Evolutionary conservation across 2,113 vertebrate genomes (phyloP).

Genomic region (Euleptes europaea): DNA sequence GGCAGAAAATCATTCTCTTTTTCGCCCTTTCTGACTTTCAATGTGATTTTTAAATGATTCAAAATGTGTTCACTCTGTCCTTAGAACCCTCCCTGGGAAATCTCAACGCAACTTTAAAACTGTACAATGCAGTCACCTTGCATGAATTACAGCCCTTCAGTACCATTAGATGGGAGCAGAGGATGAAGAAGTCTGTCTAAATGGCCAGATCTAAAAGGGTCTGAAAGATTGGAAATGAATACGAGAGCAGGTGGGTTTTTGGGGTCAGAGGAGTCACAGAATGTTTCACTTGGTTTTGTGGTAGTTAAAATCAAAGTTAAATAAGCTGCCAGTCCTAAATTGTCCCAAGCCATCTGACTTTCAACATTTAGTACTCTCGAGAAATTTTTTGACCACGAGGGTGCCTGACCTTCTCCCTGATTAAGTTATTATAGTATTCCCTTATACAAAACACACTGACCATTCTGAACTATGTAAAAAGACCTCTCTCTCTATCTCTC

Average conservation of each 20-base stretch:
- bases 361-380: neutral
- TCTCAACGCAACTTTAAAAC: neutral
- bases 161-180: neutral
- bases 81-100: conserved; percentile 16
- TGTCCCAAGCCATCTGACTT: neutral
- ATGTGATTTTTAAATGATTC: conserved; percentile 51
- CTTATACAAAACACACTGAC: neutral
- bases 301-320: neutral
- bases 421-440: neutral
- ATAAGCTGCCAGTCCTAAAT: neutral
- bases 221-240: neutral
- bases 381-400: neutral
- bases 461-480: neutral
- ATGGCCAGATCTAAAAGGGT: neutral
- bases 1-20: neutral
- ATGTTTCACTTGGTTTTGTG: neutral
- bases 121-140: neutral
- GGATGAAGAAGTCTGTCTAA: neutral
- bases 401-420: neutral
- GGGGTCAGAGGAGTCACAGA: neutral
- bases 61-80: conserved; percentile 24
- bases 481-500: neutral
- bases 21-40: neutral
- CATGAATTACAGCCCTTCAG: conserved; percentile 6
- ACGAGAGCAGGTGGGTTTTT: neutral